Percentiles rank a stretch among this genome's conserved stretches.
Conservation (phyloP, 2,113 vertebrate genomes). For the Lasiurus borealis region DNA sequence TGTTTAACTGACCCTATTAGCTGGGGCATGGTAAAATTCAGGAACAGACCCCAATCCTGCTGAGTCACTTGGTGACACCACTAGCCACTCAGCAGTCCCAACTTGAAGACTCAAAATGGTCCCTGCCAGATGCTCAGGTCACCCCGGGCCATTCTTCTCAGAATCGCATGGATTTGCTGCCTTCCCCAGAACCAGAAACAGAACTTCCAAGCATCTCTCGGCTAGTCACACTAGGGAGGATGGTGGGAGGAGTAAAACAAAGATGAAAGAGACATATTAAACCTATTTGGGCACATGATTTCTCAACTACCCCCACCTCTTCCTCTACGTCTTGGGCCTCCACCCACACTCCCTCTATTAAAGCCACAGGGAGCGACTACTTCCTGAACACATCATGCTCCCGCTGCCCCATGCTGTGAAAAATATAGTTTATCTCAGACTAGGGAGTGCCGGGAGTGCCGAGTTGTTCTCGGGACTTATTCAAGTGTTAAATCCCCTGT, state of each 20-base stretch:
- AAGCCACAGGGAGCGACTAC: neutral
- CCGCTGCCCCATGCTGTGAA: neutral
- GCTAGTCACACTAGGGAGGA: conserved; percentile 60
- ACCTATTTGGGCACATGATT: conserved; percentile 51
- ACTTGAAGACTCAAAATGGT: neutral
- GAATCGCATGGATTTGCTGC: neutral
- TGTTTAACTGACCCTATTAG: conserved; percentile 46
- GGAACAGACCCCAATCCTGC: neutral
- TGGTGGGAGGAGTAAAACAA: neutral
- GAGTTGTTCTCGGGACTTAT: neutral
- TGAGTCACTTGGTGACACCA: conserved; percentile 58
- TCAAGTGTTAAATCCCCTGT: conserved; percentile 21
- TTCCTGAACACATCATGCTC: neutral
- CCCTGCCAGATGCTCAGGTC: conserved; percentile 51
- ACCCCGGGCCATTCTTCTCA: neutral
- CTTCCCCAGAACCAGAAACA: conserved; percentile 7
- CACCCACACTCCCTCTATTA: neutral
- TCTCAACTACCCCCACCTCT: conserved; percentile 18
- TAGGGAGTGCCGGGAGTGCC: neutral
- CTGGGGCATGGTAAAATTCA: conserved; percentile 56
- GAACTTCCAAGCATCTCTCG: conserved; percentile 26
- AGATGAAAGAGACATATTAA: conserved; percentile 71
- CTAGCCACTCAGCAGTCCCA: neutral
- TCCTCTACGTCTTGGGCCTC: neutral
- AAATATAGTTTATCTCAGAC: neutral